A percentile compares a stretch with the other conserved stretches of the same genome.
These are phyloP conservation scores for Poecile atricapillus DNA, from an alignment of 2,113 vertebrate species.

Conservation along the genomic window DNA sequence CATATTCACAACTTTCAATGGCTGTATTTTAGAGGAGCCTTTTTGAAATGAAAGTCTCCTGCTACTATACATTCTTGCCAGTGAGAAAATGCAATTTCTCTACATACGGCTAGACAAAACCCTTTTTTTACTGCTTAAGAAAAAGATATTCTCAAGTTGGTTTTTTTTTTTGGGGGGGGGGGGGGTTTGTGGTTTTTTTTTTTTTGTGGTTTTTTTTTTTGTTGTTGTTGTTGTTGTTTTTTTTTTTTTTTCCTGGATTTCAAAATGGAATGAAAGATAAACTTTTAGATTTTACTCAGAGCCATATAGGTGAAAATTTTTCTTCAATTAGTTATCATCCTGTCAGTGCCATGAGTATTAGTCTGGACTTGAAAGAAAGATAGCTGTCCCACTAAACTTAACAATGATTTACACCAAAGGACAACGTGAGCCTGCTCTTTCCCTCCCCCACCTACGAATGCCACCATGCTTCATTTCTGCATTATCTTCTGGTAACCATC, in stretches of 20 bases:
- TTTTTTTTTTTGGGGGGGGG: no score
- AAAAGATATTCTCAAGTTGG: background rate
- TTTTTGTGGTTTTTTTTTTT: no score
- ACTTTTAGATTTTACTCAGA: background rate
- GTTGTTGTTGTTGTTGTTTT: no score
- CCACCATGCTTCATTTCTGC: constrained; percentile 14
- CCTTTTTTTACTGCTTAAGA: background rate
- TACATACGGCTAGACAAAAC: background rate
- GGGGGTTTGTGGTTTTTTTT: no score
- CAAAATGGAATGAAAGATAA: background rate
- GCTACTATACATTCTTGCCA: constrained; percentile 1
- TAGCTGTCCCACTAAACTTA: background rate
- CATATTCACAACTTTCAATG: constrained; percentile 38
- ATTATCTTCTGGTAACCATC: constrained; percentile 3
- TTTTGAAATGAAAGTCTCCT: constrained; percentile 44
- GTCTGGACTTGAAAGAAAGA: background rate
- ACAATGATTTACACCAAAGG: background rate
- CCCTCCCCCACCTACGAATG: background rate
- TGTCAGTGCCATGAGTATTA: background rate
- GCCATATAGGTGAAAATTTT: background rate
- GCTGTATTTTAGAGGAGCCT: constrained; percentile 20
- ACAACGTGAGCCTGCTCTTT: background rate
- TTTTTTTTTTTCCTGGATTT: background rate
- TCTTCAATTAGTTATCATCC: background rate
- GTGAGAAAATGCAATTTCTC: constrained; percentile 33